A percentile compares a stretch with the other conserved stretches of the same genome.
Evolutionary conservation across 2,113 vertebrate species (phyloP).

Genomic region (Dasyprocta punctata): DNA sequence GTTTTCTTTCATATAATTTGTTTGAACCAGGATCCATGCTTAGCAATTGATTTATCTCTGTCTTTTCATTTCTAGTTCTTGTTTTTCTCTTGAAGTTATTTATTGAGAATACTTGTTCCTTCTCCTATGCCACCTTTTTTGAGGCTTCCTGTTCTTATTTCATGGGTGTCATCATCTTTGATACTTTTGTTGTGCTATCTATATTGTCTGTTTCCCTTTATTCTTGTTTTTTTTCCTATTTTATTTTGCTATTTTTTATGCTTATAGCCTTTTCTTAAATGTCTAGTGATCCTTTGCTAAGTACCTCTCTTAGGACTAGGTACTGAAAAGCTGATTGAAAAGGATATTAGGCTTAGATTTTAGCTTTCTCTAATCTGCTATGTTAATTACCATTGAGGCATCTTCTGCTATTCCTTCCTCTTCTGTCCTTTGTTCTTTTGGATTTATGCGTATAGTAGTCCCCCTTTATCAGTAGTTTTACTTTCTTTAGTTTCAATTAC

Average conservation of each 20-base stretch:
- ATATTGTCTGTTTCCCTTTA: neutral
- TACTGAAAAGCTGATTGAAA: conserved; percentile 24
- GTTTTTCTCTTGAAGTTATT: neutral
- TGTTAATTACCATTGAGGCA: neutral
- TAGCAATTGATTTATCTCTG: neutral
- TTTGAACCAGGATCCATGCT: conserved; percentile 15
- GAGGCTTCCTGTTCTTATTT: neutral
- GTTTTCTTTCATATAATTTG: neutral
- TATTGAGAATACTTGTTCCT: neutral
- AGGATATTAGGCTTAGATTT: conserved; percentile 41
- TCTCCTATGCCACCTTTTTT: neutral
- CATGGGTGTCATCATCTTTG: neutral
- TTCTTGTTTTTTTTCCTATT: neutral
- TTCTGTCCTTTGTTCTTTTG: conserved; percentile 50
- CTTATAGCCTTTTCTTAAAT: conserved; percentile 51
- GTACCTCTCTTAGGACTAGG: neutral
- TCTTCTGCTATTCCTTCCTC: conserved; percentile 10
- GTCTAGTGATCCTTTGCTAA: neutral
- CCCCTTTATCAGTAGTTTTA: neutral
- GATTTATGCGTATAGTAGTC: conserved; percentile 29
- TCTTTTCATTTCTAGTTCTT: conserved; percentile 25
- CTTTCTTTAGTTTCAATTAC: neutral
- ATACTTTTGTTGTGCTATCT: conserved; percentile 22
- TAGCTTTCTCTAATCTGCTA: conserved; percentile 22
- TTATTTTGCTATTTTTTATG: neutral